phyloP scores from a whole-genome alignment of 1,140 invertebrate species.

The Drosophila sp. region DNA sequence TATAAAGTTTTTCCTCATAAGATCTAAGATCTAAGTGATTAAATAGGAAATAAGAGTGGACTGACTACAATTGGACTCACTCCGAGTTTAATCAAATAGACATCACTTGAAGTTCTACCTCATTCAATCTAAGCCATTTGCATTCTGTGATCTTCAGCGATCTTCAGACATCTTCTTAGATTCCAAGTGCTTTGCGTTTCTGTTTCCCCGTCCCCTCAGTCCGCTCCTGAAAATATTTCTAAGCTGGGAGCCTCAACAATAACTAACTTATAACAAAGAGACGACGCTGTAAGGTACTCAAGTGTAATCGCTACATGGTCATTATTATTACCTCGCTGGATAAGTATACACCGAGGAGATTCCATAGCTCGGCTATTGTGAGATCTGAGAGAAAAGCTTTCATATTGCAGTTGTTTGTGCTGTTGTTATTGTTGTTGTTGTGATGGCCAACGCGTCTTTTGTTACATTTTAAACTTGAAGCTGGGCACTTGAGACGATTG shows the following conservation, averaged over 20 bases:
- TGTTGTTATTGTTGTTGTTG: slow-evolving; percentile 19
- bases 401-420: slow-evolving; percentile 58
- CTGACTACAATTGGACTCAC: neutral
- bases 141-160: neutral
- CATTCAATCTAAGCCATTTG: neutral
- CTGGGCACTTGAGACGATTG: slow-evolving; percentile 67
- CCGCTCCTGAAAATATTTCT: neutral
- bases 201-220: neutral
- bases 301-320: slow-evolving; percentile 81
- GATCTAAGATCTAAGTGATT: neutral
- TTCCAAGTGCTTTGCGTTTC: slow-evolving; percentile 9
- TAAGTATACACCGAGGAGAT: slow-evolving; percentile 63
- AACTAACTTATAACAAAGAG: slow-evolving; percentile 51
- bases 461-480: slow-evolving; percentile 73
- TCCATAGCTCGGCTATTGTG: slow-evolving; percentile 32
- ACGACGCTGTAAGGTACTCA: slow-evolving; percentile 56
- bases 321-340: slow-evolving; percentile 78
- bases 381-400: slow-evolving; percentile 70
- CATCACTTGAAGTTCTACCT: slow-evolving; percentile 2
- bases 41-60: neutral
- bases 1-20: too few relatives aligned
- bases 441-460: slow-evolving; percentile 66
- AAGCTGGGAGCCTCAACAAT: slow-evolving; percentile 28
- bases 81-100: neutral
- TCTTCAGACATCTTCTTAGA: neutral